Evolutionary conservation across 1,140 invertebrate genomes (phyloP), one percentile per base, ranked within the genome.

Genomic region (Oncopeltus fasciatus): DNA sequence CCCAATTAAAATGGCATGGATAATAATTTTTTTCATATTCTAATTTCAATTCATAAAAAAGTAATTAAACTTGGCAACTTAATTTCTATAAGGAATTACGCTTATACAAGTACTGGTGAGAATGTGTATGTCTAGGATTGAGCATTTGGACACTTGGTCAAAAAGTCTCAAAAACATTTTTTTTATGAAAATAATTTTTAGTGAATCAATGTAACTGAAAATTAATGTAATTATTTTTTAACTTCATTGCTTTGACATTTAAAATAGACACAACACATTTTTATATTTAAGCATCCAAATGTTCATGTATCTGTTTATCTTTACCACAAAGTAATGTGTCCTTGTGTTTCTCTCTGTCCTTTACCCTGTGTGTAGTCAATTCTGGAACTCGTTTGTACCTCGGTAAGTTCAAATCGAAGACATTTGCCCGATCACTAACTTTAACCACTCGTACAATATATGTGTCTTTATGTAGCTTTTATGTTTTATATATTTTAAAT

Each of bases 361-460:
- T 66, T 61, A 75, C 77, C 74, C 75, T 76, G 76, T 76, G 75
- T 78, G 78, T 89, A 92, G 89, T 88, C 86, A 88, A 85, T 92
- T 91, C 87, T 92, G 89, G 89, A 91, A 86, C 85, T 90, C 87
- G 83, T 92, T 92, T 88, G 88, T 86, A 85, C 88, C 88, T 85
- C 86, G 89, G 90, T 92, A 92, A 92, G 89, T 90, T 83, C 81
- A 44, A 66, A 56, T 59, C 57, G 51, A 62, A 63, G 43, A 66
- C 43, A 58, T 57, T 62, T 65, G 61, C 60, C 64, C 60, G 60
- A 62, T 62, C 60, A 65, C 57, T 60, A 56, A 44, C 47, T 60
- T 64, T 33, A 57, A 60, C 59, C 44, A 44, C 59, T 60, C 58
- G 59, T 60, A 64, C 28, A 47, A 33, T 44, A 33, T 61, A 60